Evolutionary conservation across 2,888 invertebrate genomes (phyloP), one percentile per base, ranked within the genome.

Genomic region (Phasia obesa): DNA sequence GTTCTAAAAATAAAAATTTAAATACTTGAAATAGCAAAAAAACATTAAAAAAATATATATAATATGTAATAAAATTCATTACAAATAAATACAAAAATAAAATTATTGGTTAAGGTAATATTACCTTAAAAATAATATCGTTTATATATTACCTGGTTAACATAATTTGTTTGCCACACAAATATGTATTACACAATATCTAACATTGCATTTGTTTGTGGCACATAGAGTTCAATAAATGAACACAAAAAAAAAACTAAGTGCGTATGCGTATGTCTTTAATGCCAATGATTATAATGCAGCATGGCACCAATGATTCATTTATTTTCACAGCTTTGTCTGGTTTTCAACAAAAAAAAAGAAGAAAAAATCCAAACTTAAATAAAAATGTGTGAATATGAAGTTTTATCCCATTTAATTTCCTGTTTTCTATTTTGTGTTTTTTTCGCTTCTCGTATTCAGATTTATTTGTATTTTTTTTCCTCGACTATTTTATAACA

Each of bases 401-500:
- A 60, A 35, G 49, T 47, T 83, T 71, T 73, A 42, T 76, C 49
- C 67, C 79, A 79, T 75, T 79, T 76, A 83, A 83, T 83, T 83
- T 83, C 83, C 83, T 83, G 83, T 83, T 83, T 67, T 60, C 42
- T 25, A 25, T 38, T 51, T 51, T 23, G 15, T 51, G 21, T 23
- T 51, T 51, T 1, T 23, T 15, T 25, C 17, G 44, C 9, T 47
- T 59, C 60, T 74, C 67, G 27, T 60, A 51, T 69, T 55, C 19
- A 65, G n/a, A 35, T 65, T 53, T 11, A 57, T 57, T 57, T 35
- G 49, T 59, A 57, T 49, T 57, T 44, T 55, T 49, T 23, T 65
- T n/a, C n/a, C n/a, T 57, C 76, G 60, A 70, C 65, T 65, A 67
- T 79, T 79, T 75, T 79, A 71, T 83, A 83, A 83, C 83, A 83